A percentile compares a stretch with the other conserved stretches of the same genome.
Conservation (phyloP, 2,888 invertebrate genomes). For the Dynastes grantii region DNA sequence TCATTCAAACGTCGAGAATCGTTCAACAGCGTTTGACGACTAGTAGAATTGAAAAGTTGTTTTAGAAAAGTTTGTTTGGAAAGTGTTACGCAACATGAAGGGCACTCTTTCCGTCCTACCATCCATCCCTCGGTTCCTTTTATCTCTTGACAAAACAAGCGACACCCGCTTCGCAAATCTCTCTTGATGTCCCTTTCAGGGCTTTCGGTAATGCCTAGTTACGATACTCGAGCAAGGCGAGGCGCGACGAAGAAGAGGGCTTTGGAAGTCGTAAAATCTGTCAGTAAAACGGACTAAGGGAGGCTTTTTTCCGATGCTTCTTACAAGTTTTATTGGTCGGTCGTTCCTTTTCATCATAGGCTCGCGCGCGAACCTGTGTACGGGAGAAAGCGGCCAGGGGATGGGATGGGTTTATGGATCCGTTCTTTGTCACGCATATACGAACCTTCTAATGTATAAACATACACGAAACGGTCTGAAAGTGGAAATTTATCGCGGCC, state of each 20-base stretch:
- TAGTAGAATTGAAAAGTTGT: slow-evolving; percentile 41
- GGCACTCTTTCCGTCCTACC: slow-evolving; percentile 5
- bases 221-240: slow-evolving; percentile 34
- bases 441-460: slow-evolving; percentile 22
- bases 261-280: slow-evolving; percentile 44
- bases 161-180: slow-evolving; percentile 45
- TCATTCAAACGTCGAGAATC: slow-evolving; percentile 34
- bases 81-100: slow-evolving; percentile 44
- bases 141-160: slow-evolving; percentile 46
- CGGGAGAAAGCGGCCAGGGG: background rate
- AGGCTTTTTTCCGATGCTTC: slow-evolving; percentile 25
- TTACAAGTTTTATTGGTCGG: slow-evolving; percentile 43
- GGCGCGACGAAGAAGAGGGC: slow-evolving; percentile 7
- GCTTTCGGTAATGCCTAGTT: slow-evolving; percentile 43
- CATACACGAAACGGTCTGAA: slow-evolving; percentile 21
- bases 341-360: slow-evolving; percentile 17
- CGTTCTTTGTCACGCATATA: background rate
- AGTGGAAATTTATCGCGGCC: slow-evolving; percentile 13
- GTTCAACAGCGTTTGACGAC: slow-evolving; percentile 30
- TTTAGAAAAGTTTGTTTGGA: slow-evolving; percentile 41
- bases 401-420: slow-evolving; percentile 5
- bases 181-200: slow-evolving; percentile 42
- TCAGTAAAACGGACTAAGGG: slow-evolving; percentile 40
- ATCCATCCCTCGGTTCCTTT: slow-evolving; percentile 11
- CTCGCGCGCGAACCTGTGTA: background rate